Conservation (phyloP, 2,113 vertebrate genomes). For the Cyprinodon brontotheroides region DNA sequence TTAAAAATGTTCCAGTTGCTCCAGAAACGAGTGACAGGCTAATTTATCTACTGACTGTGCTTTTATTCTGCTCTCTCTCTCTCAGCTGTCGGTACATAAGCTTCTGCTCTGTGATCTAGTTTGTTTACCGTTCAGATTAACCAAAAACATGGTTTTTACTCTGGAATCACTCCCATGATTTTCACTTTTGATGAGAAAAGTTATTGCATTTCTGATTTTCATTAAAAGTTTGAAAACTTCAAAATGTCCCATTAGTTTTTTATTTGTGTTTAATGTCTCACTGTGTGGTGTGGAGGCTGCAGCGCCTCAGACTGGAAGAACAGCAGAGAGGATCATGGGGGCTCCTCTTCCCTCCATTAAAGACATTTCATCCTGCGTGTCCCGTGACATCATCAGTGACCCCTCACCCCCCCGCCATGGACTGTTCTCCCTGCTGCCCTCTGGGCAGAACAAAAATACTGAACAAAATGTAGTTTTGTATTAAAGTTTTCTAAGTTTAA, state of each 20-base stretch:
- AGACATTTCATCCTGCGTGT: too few species aligned
- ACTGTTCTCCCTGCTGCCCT: too few species aligned
- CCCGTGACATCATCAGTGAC: too few species aligned
- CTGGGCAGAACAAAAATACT: too few species aligned
- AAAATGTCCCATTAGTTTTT: neutral
- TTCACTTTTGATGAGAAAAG: neutral
- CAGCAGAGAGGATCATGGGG: too few species aligned
- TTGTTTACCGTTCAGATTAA: slow-evolving; percentile 1
- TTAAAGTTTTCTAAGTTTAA: too few species aligned
- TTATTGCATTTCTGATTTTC: neutral
- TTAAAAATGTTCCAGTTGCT: slow-evolving; percentile 5
- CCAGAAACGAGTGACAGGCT: slow-evolving; percentile 1
- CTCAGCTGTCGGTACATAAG: neutral
- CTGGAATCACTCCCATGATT: neutral
- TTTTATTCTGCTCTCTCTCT: neutral
- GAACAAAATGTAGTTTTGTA: too few species aligned
- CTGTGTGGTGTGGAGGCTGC: too few species aligned
- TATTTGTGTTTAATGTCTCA: neutral
- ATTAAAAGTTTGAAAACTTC: neutral
- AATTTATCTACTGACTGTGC: slow-evolving; percentile 23
- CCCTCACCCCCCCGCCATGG: too few species aligned
- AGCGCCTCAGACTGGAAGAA: too few species aligned
- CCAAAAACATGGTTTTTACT: slow-evolving; percentile 24
- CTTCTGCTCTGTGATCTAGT: neutral
- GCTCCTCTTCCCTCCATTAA: too few species aligned